phyloP scores from a whole-genome alignment of 2,113 vertebrate genomes.

The Brienomyrus brachyistius region DNA sequence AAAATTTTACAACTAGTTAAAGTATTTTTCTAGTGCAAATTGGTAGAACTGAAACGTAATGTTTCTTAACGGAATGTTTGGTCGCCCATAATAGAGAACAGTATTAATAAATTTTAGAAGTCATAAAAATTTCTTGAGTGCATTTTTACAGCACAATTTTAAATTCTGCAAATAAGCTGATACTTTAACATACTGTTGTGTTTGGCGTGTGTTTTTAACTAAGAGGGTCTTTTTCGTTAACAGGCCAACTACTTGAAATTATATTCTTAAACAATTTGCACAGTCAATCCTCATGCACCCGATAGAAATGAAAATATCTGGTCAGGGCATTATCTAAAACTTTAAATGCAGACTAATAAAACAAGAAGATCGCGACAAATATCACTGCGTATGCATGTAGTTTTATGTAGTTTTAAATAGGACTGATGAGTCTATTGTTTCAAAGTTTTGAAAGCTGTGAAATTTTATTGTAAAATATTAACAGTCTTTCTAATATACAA shows the following conservation, averaged over 20 bases:
- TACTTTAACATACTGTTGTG: background rate
- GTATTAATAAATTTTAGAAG: background rate
- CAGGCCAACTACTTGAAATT: background rate
- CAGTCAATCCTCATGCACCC: background rate
- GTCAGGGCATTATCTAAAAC: background rate
- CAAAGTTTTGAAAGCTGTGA: constrained; percentile 16
- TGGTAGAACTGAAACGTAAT: background rate
- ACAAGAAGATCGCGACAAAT: background rate
- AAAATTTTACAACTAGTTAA: background rate
- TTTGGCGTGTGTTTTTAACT: background rate
- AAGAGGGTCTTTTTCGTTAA: background rate
- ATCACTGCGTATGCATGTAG: background rate
- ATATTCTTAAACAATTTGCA: background rate
- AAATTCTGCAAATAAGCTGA: background rate
- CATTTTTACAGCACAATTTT: background rate
- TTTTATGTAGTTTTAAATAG: background rate
- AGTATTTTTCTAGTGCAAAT: background rate
- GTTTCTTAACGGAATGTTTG: background rate
- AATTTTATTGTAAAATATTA: constrained; percentile 92
- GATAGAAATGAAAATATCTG: background rate
- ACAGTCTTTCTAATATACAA: constrained; percentile 73
- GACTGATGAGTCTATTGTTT: background rate
- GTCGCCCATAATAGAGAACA: background rate
- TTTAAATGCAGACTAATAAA: background rate
- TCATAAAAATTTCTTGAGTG: background rate